These are phyloP conservation scores for Caenorhabditis imperialis DNA, from an alignment of 2,888 invertebrate species.

Conservation along the genomic window DNA sequence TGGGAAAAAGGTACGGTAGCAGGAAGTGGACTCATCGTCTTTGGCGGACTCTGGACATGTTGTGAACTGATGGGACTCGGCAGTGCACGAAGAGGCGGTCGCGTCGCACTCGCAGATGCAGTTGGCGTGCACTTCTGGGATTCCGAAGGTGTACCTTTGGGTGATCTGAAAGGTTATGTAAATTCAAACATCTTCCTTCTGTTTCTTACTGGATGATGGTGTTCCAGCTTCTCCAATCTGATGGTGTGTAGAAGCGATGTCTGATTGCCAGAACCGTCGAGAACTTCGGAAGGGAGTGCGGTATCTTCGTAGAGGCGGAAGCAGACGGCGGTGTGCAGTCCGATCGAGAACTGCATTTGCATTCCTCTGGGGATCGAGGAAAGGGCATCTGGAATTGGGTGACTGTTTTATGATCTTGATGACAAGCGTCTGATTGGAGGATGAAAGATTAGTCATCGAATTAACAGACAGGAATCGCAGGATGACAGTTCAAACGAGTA, in stretches of 20 bases:
- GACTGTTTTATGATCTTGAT: not conserved
- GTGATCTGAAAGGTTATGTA: constrained; percentile 62
- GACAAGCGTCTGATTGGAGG: constrained; percentile 4
- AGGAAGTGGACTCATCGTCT: constrained; percentile 56
- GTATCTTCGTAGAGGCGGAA: constrained; percentile 63
- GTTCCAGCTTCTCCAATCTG: constrained; percentile 71
- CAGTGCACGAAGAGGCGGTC: constrained; percentile 54
- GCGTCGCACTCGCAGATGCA: constrained; percentile 76
- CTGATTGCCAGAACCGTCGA: constrained; percentile 41
- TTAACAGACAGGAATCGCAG: not conserved
- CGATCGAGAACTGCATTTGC: constrained; percentile 70
- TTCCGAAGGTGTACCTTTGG: constrained; percentile 75
- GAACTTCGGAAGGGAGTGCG: constrained; percentile 10
- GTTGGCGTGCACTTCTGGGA: constrained; percentile 74
- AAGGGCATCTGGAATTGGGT: constrained; percentile 50
- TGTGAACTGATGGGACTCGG: constrained; percentile 62
- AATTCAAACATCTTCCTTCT: not conserved
- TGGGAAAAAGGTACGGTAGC: constrained; percentile 77
- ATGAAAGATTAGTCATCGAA: constrained; percentile 17
- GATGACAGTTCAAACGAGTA: not conserved
- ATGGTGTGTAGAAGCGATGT: constrained; percentile 72
- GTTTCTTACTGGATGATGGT: constrained; percentile 71
- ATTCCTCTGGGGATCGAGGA: constrained; percentile 56
- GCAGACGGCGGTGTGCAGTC: constrained; percentile 68
- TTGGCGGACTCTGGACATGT: constrained; percentile 57